Evolutionary conservation across 2,113 vertebrate genomes (phyloP).

Genomic region (Hemiprocne comata): DNA sequence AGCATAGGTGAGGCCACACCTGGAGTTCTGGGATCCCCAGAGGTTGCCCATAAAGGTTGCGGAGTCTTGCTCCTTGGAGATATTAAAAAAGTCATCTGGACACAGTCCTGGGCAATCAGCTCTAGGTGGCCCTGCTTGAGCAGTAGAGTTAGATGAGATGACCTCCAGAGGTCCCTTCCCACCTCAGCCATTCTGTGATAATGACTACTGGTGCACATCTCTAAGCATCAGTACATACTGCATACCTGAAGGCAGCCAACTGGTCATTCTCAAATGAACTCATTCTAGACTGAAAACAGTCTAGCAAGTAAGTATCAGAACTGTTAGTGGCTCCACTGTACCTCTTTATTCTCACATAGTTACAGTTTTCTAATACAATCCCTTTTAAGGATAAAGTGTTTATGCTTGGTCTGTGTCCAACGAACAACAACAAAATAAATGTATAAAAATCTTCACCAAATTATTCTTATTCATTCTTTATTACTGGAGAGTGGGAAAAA

Average conservation of each 20-base stretch:
- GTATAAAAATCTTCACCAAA: not conserved
- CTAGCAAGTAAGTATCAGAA: not conserved
- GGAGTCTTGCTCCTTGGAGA: not conserved
- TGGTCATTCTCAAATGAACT: not conserved
- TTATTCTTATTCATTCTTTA: not conserved
- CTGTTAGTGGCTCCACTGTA: not conserved
- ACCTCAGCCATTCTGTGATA: not conserved
- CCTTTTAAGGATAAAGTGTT: not conserved
- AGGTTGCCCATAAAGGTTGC: not conserved
- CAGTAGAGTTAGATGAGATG: accelerated
- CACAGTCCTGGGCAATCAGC: not conserved
- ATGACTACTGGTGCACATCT: not conserved
- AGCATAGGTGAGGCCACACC: not conserved
- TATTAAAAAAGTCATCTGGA: not conserved
- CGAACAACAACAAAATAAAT: not conserved
- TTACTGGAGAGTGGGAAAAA: not conserved
- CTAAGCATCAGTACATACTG: not conserved
- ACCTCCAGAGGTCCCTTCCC: not conserved
- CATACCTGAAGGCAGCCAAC: not conserved
- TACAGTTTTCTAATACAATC: not conserved
- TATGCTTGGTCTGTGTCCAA: not conserved
- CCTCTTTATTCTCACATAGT: not conserved
- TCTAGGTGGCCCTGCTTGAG: not conserved
- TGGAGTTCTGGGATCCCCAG: not conserved
- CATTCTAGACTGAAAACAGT: not conserved